Percentiles rank a stretch among this genome's conserved stretches.
These are phyloP conservation scores for Leptobrachium leishanense DNA, from an alignment of 2,113 vertebrate species.

Conservation along the genomic window DNA sequence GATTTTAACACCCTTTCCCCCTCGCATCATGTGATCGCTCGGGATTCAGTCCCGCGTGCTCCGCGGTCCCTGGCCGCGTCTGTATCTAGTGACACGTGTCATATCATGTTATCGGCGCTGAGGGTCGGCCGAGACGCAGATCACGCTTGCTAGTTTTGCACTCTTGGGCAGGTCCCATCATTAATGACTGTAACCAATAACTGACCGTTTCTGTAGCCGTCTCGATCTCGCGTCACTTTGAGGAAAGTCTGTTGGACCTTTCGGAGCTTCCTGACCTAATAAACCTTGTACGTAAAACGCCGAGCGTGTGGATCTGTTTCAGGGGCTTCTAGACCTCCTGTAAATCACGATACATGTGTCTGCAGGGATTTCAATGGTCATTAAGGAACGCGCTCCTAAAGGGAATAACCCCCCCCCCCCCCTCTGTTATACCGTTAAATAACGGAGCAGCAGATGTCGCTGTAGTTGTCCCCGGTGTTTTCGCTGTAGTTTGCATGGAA, in stretches of 20 bases:
- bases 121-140: background rate
- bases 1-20: background rate
- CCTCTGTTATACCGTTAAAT: too few species aligned
- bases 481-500: too few species aligned
- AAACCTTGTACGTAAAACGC: background rate
- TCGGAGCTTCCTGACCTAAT: background rate
- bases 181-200: slow-evolving; percentile 6
- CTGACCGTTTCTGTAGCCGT: slow-evolving; percentile 10
- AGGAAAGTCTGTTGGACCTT: too few species aligned
- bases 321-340: too few species aligned
- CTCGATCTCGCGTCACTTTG: background rate
- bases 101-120: background rate
- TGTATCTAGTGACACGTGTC: background rate
- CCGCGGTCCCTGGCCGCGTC: background rate
- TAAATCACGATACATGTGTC: too few species aligned
- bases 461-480: too few species aligned
- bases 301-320: too few species aligned
- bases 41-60: background rate
- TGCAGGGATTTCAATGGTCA: too few species aligned
- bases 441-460: too few species aligned
- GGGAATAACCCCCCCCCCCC: too few species aligned
- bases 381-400: too few species aligned
- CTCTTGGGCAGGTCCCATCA: slow-evolving; percentile 20
- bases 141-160: background rate
- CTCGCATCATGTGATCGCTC: background rate